Conservation (phyloP, 2,888 invertebrate species). For the Andrena minutula region DNA sequence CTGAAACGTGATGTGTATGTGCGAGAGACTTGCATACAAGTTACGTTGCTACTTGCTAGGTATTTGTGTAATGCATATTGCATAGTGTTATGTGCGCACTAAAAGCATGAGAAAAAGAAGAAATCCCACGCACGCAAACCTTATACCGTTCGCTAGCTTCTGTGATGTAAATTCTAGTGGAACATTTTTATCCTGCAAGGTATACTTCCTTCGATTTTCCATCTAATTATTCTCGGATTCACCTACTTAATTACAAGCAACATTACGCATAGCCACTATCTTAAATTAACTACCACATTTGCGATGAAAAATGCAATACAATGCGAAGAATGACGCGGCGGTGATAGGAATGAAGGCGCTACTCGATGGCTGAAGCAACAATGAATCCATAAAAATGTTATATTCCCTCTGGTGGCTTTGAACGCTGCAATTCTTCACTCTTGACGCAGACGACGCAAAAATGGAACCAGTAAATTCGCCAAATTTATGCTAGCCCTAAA, state of each 20-base stretch:
- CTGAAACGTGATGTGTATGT: not conserved
- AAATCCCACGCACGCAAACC: conserved; percentile 15
- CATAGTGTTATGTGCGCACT: not conserved
- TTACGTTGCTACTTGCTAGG: not conserved
- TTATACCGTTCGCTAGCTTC: conserved; percentile 1
- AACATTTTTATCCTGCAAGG: not conserved
- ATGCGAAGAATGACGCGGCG: not conserved
- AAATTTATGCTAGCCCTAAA: conserved; percentile 86
- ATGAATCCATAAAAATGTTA: conserved; percentile 20
- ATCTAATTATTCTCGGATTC: not conserved
- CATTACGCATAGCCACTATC: not conserved
- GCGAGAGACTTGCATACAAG: not conserved
- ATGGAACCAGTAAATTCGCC: conserved; percentile 86
- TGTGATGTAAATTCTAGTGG: conserved; percentile 1
- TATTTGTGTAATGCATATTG: not conserved
- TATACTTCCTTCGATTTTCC: not conserved
- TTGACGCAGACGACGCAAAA: conserved; percentile 80
- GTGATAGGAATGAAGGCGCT: not conserved
- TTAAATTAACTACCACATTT: conserved; percentile 17
- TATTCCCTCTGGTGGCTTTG: not conserved
- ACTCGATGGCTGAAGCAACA: not conserved
- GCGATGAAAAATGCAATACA: not conserved
- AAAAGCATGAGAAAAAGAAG: not conserved
- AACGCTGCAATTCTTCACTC: conserved; percentile 18
- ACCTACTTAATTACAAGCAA: not conserved